Evolutionary conservation across 2,797 vertebrate species (phyloP).

Genomic region (Tangara arthus): DNA sequence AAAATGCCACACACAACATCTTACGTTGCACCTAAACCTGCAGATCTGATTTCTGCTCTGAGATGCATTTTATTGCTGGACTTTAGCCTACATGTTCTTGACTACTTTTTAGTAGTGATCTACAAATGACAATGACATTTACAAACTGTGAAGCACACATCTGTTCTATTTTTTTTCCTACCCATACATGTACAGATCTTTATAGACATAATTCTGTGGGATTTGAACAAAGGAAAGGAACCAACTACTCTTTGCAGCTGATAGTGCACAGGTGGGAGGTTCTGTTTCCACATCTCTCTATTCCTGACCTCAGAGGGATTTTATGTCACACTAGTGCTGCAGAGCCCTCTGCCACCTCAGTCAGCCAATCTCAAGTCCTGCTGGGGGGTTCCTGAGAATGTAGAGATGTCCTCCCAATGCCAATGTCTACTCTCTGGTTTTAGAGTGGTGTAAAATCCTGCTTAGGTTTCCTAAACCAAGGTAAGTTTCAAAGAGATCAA

Average conservation of each 20-base stretch:
- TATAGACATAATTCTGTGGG: not conserved
- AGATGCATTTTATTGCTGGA: not conserved
- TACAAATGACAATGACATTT: not conserved
- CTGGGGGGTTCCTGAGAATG: not conserved
- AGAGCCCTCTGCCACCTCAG: not conserved
- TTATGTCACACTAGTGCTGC: not conserved
- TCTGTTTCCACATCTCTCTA: not conserved
- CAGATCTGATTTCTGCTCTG: not conserved
- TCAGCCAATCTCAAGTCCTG: not conserved
- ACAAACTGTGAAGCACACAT: not conserved
- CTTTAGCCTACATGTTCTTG: not conserved
- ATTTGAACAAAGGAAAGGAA: not conserved
- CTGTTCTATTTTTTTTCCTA: not conserved
- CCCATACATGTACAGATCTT: fast-evolving
- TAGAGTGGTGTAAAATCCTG: not conserved
- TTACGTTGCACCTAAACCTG: not conserved
- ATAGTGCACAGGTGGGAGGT: not conserved
- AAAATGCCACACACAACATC: not conserved
- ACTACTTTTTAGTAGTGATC: not conserved
- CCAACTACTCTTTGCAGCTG: not conserved
- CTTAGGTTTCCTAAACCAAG: not conserved
- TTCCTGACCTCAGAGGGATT: not conserved
- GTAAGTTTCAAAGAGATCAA: not conserved
- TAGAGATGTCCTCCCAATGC: not conserved
- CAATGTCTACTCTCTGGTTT: not conserved